Evolutionary conservation across 2,113 vertebrate genomes (phyloP).

Genomic region (Narcine bancroftii): DNA sequence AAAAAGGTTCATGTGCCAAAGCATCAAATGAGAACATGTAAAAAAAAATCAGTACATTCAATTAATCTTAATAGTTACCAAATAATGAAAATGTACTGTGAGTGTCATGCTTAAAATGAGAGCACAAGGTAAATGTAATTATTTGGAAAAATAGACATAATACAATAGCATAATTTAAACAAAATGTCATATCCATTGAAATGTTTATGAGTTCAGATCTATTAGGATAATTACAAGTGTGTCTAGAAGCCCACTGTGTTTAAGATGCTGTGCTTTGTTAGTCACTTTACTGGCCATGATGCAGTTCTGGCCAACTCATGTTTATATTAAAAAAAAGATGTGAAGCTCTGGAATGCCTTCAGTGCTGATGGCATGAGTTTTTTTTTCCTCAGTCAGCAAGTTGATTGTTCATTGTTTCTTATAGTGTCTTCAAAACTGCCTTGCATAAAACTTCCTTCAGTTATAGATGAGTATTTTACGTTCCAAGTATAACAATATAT

Average conservation of each 20-base stretch:
- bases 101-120: neutral
- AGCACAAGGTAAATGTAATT: neutral
- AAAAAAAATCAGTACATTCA: neutral
- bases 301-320: neutral
- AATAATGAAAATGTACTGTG: slow-evolving; percentile 9
- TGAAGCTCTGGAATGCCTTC: slow-evolving; percentile 5
- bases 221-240: neutral
- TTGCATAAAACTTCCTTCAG: neutral
- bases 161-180: neutral
- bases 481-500: neutral
- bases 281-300: neutral
- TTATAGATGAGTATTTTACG: neutral
- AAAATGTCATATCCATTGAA: slow-evolving; percentile 3
- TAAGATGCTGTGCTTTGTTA: neutral
- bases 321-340: neutral
- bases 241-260: neutral
- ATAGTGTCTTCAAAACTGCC: neutral
- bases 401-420: neutral
- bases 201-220: slow-evolving; percentile 6
- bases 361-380: neutral
- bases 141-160: neutral
- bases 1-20: slow-evolving; percentile 4
- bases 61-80: neutral
- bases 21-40: neutral
- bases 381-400: neutral